Conservation (phyloP, 2,113 vertebrate genomes). For the Zapus hudsonius region DNA sequence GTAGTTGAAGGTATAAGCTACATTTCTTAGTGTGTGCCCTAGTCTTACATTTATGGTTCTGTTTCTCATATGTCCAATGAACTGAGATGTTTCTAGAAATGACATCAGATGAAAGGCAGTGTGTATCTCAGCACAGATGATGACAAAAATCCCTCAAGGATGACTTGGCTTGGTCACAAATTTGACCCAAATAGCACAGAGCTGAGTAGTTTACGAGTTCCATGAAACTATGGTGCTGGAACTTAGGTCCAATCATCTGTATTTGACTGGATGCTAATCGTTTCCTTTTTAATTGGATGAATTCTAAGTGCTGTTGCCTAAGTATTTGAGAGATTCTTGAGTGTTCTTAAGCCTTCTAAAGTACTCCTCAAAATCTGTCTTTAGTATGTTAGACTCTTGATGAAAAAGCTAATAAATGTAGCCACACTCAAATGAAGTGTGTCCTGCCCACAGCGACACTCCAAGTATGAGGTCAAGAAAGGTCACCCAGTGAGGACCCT, state of each 20-base stretch:
- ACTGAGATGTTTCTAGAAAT: neutral
- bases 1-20: neutral
- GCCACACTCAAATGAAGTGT: neutral
- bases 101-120: neutral
- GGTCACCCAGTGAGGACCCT: neutral
- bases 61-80: neutral
- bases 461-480: neutral
- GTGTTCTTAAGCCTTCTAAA: slow-evolving; percentile 55
- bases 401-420: neutral
- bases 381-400: neutral
- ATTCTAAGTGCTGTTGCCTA: slow-evolving; percentile 51
- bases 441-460: neutral
- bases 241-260: neutral
- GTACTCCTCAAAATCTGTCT: slow-evolving; percentile 43
- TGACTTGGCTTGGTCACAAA: neutral
- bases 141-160: neutral
- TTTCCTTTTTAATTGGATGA: neutral
- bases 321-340: slow-evolving; percentile 47
- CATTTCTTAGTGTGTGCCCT: neutral
- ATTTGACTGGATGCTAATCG: slow-evolving; percentile 26
- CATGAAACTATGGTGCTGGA: neutral
- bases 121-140: neutral
- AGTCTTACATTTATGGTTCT: neutral
- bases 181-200: neutral
- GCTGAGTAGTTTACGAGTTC: neutral